phyloP scores from a whole-genome alignment of 1,140 invertebrate genomes.

The Radopholus similis region DNA sequence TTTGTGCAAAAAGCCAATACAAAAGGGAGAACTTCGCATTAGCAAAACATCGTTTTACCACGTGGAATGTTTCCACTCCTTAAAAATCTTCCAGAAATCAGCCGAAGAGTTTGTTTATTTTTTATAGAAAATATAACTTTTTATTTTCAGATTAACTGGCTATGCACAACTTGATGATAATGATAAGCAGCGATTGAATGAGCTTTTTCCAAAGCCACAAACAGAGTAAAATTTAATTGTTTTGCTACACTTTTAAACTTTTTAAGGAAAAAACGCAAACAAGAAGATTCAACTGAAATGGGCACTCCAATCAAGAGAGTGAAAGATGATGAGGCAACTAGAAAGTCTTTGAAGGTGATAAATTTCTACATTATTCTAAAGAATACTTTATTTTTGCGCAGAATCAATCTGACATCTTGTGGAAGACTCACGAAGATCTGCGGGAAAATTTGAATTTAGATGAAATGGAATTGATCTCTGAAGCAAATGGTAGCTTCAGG shows the following conservation, averaged over 20 bases:
- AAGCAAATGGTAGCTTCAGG: conserved; percentile 27
- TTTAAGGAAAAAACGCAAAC: conserved; percentile 17
- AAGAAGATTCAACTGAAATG: conserved; percentile 57
- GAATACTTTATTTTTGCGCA: conserved; percentile 12
- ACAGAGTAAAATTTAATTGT: conserved; percentile 24
- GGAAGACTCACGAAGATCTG: conserved; percentile 35
- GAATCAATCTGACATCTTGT: conserved; percentile 48
- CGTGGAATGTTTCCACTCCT: conserved; percentile 31
- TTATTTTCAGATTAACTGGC: conserved; percentile 68
- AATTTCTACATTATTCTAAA: not conserved
- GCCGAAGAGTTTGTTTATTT: conserved; percentile 19
- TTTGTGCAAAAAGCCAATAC: conserved; percentile 72
- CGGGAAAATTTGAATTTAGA: conserved; percentile 46
- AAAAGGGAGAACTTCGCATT: conserved; percentile 59
- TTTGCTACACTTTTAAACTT: not conserved
- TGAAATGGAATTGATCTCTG: conserved; percentile 22
- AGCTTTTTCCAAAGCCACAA: conserved; percentile 68
- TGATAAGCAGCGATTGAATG: conserved; percentile 71
- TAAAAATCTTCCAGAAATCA: conserved; percentile 19
- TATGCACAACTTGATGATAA: conserved; percentile 71
- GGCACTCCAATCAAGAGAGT: conserved; percentile 62
- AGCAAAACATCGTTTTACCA: conserved; percentile 41
- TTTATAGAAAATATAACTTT: conserved; percentile 11
- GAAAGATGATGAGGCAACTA: conserved; percentile 40
- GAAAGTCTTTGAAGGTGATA: conserved; percentile 22